Evolutionary conservation across 2,797 vertebrate species (phyloP).

Genomic region (Paramormyrops hopkinsi): DNA sequence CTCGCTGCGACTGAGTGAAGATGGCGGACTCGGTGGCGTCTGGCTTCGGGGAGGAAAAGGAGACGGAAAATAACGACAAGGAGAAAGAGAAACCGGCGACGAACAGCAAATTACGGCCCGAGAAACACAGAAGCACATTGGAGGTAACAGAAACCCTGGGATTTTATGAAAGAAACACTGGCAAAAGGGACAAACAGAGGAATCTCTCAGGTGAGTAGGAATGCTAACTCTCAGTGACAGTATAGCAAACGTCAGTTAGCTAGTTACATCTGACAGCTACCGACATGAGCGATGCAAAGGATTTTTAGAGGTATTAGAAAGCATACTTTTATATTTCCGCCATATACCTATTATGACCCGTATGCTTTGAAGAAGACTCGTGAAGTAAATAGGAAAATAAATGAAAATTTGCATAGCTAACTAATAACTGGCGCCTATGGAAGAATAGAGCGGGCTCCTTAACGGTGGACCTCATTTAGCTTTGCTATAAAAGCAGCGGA

Average conservation of each 20-base stretch:
- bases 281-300: neutral
- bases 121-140: slow-evolving; percentile 46
- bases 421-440: neutral
- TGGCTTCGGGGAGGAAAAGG: slow-evolving; percentile 60
- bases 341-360: neutral
- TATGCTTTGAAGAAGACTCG: neutral
- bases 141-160: slow-evolving; percentile 69
- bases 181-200: slow-evolving; percentile 60
- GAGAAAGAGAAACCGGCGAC: slow-evolving; percentile 45
- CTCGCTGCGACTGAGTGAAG: slow-evolving; percentile 50
- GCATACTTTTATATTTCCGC: neutral
- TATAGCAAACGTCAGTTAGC: neutral
- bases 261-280: slow-evolving; percentile 16
- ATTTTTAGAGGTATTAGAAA: neutral
- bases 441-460: neutral
- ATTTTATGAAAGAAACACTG: slow-evolving; percentile 71
- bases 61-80: slow-evolving; percentile 56
- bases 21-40: slow-evolving; percentile 66
- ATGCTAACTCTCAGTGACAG: slow-evolving; percentile 20
- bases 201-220: slow-evolving; percentile 77
- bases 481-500: neutral
- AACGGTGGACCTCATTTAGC: neutral
- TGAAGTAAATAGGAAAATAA: neutral
- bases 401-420: neutral
- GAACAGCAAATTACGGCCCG: slow-evolving; percentile 14